These are phyloP conservation scores for Gastracanthus pulcherrimus DNA, from an alignment of 2,888 invertebrate genomes.

Conservation along the genomic window DNA sequence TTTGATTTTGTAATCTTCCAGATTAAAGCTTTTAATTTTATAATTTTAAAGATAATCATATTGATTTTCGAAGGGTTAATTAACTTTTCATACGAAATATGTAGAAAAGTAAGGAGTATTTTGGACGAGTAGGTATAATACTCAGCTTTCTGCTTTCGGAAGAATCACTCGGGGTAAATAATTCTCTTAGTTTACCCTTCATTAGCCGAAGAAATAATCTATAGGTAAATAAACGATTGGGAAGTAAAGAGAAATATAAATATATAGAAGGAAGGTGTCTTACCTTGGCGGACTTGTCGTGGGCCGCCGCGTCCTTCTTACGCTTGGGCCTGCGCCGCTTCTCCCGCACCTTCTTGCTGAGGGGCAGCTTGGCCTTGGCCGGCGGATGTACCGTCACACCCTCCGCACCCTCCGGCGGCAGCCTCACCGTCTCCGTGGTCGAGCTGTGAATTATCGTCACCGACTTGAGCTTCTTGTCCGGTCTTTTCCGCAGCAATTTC, in stretches of 20 bases:
- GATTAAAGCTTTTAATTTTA: no score
- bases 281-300: conserved; percentile 66
- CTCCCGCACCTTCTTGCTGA: conserved; percentile 89
- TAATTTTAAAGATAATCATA: no score
- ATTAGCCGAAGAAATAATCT: neutral
- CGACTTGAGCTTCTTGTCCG: conserved; percentile 89
- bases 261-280: neutral
- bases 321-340: conserved; percentile 81
- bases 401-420: conserved; percentile 85
- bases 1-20: no score
- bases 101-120: no score
- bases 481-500: conserved; percentile 86
- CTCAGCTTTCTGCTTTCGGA: no score
- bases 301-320: conserved; percentile 76
- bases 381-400: conserved; percentile 90
- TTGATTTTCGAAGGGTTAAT: no score
- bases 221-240: neutral
- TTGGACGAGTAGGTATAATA: no score
- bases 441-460: conserved; percentile 94
- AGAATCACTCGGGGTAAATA: no score
- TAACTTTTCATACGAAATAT: no score
- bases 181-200: no score
- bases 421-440: conserved; percentile 91
- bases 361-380: conserved; percentile 89
- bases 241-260: neutral